Percentiles rank a stretch among this genome's conserved stretches.
These are phyloP conservation scores for Narcine bancroftii DNA, from an alignment of 2,113 vertebrate genomes.

Conservation along the genomic window DNA sequence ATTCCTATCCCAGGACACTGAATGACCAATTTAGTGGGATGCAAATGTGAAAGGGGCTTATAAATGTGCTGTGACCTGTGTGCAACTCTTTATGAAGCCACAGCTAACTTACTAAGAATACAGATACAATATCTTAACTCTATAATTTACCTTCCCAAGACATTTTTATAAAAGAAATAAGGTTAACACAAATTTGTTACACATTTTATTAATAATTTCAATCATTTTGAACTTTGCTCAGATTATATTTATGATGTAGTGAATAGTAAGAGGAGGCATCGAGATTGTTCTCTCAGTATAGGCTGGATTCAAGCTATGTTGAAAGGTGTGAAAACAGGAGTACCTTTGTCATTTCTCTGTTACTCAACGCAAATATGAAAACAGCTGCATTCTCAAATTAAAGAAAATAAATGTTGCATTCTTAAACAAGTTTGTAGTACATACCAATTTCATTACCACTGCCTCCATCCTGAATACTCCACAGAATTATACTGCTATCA, in stretches of 20 bases:
- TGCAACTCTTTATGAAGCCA: no score
- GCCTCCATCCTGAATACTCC: conserved; percentile 92
- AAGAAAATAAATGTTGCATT: not conserved
- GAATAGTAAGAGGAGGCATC: not conserved
- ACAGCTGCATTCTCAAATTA: not conserved
- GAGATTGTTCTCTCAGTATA: not conserved
- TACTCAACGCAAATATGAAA: not conserved
- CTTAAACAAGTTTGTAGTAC: not conserved
- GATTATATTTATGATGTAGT: not conserved
- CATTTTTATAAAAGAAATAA: no score
- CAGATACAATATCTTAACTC: no score
- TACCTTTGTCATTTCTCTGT: not conserved
- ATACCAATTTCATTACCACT: conserved; percentile 88
- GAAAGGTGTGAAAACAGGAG: not conserved
- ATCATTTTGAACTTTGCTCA: not conserved
- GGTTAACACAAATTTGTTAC: no score
- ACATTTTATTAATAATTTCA: not conserved
- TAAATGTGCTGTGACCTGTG: no score
- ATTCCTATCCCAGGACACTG: no score
- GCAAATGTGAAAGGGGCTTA: no score
- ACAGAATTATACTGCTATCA: conserved; percentile 86
- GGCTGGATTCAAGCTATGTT: no score
- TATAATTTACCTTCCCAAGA: no score
- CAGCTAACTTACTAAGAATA: no score
- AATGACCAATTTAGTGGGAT: no score